Percentiles rank a stretch among this genome's conserved stretches.
phyloP scores from a whole-genome alignment of 2,113 vertebrate genomes.

The Orycteropus afer region DNA sequence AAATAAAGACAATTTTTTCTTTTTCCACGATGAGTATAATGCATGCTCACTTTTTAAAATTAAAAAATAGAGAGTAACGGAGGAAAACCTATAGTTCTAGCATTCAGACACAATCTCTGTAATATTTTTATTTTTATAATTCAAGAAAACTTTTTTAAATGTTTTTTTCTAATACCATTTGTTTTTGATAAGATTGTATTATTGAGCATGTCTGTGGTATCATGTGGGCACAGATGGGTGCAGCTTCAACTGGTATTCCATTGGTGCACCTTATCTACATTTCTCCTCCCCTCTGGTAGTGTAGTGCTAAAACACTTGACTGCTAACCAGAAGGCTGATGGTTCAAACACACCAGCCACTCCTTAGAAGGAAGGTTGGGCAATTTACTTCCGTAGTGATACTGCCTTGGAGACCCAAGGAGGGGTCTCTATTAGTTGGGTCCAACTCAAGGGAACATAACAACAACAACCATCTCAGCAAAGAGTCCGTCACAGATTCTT shows the following conservation, averaged over 20 bases:
- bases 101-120: background rate
- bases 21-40: slow-evolving; percentile 22
- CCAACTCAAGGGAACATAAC: too few relatives aligned
- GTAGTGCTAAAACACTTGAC: too few relatives aligned
- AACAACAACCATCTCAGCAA: too few relatives aligned
- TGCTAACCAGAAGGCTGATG: too few relatives aligned
- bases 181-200: background rate
- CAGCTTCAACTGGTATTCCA: background rate
- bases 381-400: too few relatives aligned
- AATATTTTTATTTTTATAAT: background rate
- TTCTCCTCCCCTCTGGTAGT: background rate
- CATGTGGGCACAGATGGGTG: background rate
- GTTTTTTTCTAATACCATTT: background rate
- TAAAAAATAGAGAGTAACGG: background rate
- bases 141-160: background rate
- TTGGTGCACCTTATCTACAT: background rate
- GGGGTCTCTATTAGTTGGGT: too few relatives aligned
- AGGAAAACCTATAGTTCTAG: slow-evolving; percentile 11
- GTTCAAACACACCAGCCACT: too few relatives aligned
- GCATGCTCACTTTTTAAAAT: background rate
- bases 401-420: too few relatives aligned
- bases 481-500: background rate
- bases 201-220: background rate
- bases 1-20: slow-evolving; percentile 41
- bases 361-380: too few relatives aligned